These are phyloP conservation scores for Xanthorhoe designata DNA, from an alignment of 2,888 invertebrate species.

Conservation along the genomic window DNA sequence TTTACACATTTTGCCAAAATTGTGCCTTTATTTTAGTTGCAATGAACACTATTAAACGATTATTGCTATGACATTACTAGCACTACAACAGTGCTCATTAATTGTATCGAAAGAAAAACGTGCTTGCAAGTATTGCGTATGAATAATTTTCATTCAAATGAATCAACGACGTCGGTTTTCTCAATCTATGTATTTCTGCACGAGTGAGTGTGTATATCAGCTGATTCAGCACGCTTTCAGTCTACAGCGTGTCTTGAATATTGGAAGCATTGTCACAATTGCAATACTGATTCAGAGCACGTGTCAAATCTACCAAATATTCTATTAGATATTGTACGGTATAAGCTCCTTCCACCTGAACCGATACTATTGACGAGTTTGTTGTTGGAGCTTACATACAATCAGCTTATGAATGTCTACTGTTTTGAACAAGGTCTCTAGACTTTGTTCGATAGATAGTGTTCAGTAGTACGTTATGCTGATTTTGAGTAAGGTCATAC, in stretches of 20 bases:
- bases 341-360: conserved; percentile 28
- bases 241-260: conserved; percentile 37
- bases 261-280: conserved; percentile 37
- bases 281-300: conserved; percentile 37
- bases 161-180: conserved; percentile 20
- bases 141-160: conserved; percentile 22
- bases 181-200: conserved; percentile 18
- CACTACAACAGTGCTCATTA: not conserved
- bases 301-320: conserved; percentile 39
- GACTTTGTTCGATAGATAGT: not conserved
- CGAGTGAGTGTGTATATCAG: conserved; percentile 24
- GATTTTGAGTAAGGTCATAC: not conserved
- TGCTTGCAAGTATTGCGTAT: not conserved
- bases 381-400: conserved; percentile 10
- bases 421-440: not conserved
- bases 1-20: not conserved
- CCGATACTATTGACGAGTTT: conserved; percentile 17
- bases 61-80: too few relatives aligned
- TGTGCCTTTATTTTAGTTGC: not conserved
- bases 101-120: not conserved
- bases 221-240: conserved; percentile 38
- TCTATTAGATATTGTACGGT: conserved; percentile 35
- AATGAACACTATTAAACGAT: too few relatives aligned
- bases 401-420: not conserved
- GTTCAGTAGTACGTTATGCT: not conserved